A percentile compares a stretch with the other conserved stretches of the same genome.
These are phyloP conservation scores for Papilio demoleus DNA, from an alignment of 2,888 invertebrate genomes.

Conservation along the genomic window DNA sequence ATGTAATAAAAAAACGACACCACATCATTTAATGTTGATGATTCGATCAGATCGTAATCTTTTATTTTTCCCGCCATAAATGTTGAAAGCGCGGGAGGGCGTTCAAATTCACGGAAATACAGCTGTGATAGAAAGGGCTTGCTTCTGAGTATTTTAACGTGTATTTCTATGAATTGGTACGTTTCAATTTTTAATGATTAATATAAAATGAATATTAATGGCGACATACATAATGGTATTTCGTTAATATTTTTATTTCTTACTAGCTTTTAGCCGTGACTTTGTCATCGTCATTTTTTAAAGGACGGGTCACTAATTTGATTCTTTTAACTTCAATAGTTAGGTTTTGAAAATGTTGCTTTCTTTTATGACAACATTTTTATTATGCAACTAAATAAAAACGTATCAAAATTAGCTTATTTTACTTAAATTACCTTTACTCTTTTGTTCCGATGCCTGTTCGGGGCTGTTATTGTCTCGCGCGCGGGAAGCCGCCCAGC, in stretches of 20 bases:
- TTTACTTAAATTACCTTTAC: slow-evolving; percentile 61
- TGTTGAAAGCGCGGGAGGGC: slow-evolving; percentile 49
- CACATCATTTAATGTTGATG: slow-evolving; percentile 4
- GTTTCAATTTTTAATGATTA: slow-evolving; percentile 47
- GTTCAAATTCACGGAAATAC: slow-evolving; percentile 51
- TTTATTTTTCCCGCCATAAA: slow-evolving; percentile 28
- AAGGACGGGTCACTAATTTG: too few species aligned
- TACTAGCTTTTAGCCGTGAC: too few species aligned
- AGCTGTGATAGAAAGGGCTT: slow-evolving; percentile 42
- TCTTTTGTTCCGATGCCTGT: slow-evolving; percentile 67
- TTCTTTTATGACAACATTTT: too few species aligned
- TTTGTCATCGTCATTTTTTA: too few species aligned
- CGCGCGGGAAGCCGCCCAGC: slow-evolving; percentile 78
- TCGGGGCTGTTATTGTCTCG: slow-evolving; percentile 79
- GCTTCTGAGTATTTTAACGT: slow-evolving; percentile 40
- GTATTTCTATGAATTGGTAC: slow-evolving; percentile 41
- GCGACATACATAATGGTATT: not conserved
- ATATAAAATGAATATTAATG: slow-evolving; percentile 27
- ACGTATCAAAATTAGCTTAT: too few species aligned
- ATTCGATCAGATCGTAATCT: slow-evolving; percentile 35
- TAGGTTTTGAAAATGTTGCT: too few species aligned
- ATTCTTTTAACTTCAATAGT: too few species aligned
- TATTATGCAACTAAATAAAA: too few species aligned
- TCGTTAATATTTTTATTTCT: not conserved
- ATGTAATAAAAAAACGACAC: not conserved